phyloP scores from a whole-genome alignment of 1,140 invertebrate species.

The Orius laevigatus region DNA sequence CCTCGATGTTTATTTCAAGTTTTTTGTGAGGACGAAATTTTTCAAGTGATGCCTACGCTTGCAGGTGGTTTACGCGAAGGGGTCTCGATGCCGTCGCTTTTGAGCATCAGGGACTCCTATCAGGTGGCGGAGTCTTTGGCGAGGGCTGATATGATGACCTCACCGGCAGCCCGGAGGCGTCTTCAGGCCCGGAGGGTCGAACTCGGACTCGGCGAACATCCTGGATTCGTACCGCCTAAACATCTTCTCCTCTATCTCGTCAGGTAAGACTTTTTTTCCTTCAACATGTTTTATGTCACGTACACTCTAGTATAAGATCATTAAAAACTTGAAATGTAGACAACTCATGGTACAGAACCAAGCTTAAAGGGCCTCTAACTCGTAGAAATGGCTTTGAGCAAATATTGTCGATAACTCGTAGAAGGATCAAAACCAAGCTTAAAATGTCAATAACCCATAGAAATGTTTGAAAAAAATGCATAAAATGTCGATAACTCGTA shows the following conservation, averaged over 20 bases:
- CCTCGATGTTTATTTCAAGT: neutral
- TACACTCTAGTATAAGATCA: too few species aligned
- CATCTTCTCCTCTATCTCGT: conserved; percentile 42
- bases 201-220: conserved; percentile 28
- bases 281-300: too few species aligned
- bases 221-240: conserved; percentile 38
- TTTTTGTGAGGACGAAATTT: conserved; percentile 5
- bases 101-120: conserved; percentile 32
- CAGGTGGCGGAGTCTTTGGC: conserved; percentile 39
- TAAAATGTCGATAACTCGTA: too few species aligned
- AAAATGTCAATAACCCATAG: too few species aligned
- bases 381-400: too few species aligned
- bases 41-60: neutral
- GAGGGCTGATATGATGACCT: conserved; percentile 36
- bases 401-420: too few species aligned
- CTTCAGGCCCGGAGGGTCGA: conserved; percentile 33
- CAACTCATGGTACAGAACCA: too few species aligned
- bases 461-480: too few species aligned
- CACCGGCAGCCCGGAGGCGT: conserved; percentile 33
- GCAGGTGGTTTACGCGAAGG: conserved; percentile 14
- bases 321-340: too few species aligned
- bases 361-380: too few species aligned
- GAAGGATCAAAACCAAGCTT: too few species aligned
- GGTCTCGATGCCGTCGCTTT: conserved; percentile 18
- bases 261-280: conserved; percentile 31